These are phyloP conservation scores for Timema cristinae DNA, from an alignment of 2,888 invertebrate genomes.

Conservation along the genomic window DNA sequence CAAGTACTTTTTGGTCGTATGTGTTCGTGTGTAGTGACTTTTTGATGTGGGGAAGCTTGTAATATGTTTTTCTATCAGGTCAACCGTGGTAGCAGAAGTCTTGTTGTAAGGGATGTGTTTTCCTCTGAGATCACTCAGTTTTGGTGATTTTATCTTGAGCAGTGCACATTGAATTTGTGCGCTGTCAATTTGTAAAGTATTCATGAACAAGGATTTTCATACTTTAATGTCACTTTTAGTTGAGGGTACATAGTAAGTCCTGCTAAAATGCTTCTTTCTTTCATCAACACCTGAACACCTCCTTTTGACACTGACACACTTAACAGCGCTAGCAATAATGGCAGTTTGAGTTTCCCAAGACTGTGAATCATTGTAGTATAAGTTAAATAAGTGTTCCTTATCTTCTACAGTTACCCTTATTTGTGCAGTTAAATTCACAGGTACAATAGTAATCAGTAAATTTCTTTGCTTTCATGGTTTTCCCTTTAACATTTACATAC, in stretches of 20 bases:
- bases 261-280: constrained; percentile 4
- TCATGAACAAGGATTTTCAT: neutral
- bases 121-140: too few relatives aligned
- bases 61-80: neutral
- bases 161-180: constrained; percentile 7
- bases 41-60: neutral
- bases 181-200: constrained; percentile 1
- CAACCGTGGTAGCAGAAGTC: neutral
- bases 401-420: too few relatives aligned
- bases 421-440: constrained; percentile 3
- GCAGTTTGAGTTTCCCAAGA: too few relatives aligned
- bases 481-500: neutral
- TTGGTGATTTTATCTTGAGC: constrained; percentile 1
- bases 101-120: too few relatives aligned
- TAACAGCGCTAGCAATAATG: constrained; percentile 7
- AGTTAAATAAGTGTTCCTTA: too few relatives aligned
- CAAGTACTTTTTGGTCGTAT: neutral
- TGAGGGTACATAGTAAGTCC: neutral
- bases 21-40: neutral
- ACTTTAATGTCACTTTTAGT: neutral
- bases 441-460: neutral
- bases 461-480: neutral
- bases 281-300: neutral
- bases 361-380: too few relatives aligned
- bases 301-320: neutral